Base-by-base conservation (phyloP, 2,113 vertebrate genomes). In the Pygoscelis antarcticus region DNA sequence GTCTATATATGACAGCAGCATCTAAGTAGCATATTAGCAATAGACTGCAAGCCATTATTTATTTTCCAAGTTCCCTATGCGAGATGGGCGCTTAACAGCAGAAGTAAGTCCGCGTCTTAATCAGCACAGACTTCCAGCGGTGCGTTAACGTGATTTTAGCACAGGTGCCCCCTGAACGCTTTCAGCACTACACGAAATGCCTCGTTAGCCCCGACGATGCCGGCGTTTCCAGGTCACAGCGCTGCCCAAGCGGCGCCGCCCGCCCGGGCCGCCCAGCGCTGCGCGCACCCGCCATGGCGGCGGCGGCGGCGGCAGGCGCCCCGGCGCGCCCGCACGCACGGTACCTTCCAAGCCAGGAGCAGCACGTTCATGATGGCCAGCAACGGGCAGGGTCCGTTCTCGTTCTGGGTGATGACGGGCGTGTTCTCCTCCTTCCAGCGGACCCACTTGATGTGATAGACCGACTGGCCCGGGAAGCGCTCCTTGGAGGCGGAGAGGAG, bases 381-480 rank as follows among this genome's bases (percentile, higher is more conserved):
- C 96, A 99, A 96, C 38, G 99, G 99, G 97, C 99, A 99, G 47
- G 99, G 99, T 20, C 99, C 99, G 65, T 99, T 99, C 98, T 99
- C 99, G 83, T 99, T 99, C 98, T 99, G 99, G 10, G 99, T 99
- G 97, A 99, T 99, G 97, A 99, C 99, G 25, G 99, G 99, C 44
- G 99, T 99, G 97, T 98, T 99, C 97, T 99, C 99, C 93, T 99
- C 99, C 96, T 99, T 99, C 99, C 99, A 99, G 96, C 99, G 99
- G 93, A 99, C 99, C 99, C 99, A 99, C 98, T 99, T 99, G 93
- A 99, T 99, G 98, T 99, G 99, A 97, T 99, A 99, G 34, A 99
- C 98, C 57, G 99, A 99, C 98, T 99, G 99, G 36, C 99, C 99
- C 15, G 99, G 99, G 90, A 98, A 98, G 69, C 99, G 98, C 83